Evolutionary conservation across 1,140 invertebrate species (phyloP), one percentile per base, ranked within the genome.

Genomic region (Myzus persicae): DNA sequence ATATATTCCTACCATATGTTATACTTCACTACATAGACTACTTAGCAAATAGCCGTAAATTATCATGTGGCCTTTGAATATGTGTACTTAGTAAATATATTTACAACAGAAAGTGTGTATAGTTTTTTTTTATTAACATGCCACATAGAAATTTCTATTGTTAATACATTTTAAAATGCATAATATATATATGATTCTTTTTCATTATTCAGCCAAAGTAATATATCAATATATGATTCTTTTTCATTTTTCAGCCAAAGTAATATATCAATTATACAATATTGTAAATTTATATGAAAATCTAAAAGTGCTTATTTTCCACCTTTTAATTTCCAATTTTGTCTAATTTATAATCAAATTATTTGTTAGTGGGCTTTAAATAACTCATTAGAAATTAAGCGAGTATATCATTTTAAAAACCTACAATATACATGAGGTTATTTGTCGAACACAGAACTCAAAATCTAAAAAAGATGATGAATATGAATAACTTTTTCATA

Each of bases 1-100:
- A 51, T 38, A 51, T 36, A 88, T 2, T 85, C 84, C 51, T 6
- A 46, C 87, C 46, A 88, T 88, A 88, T 88, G n/a, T 88, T 88
- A 38, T 36, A 20, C n/a, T 9, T 38, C n/a, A 88, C 59, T 76
- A 76, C 36, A 36, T 9, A 46, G 85, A 88, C 44, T 51, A 46
- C 48, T 7, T 46, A 24, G 26, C 18, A 20, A 51, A 51, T 88
- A 88, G 18, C 20, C n/a, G n/a, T 51, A 88, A 46, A 88, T 88
- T 88, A 51, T n/a, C 0, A 46, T 88, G 48, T 51, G 26, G 31
- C 26, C 26, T 44, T 67, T 67, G 11, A 67, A 67, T 67, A n/a
- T 31, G 9, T n/a, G 11, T 76, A 76, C n/a, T 18, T n/a, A n/a
- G 59, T 76, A n/a, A 76, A n/a, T 76, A n/a, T n/a, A n/a, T 76